A percentile compares a stretch with the other conserved stretches of the same genome.
Evolutionary conservation across 2,888 invertebrate species (phyloP).

Genomic region (Deilephila elpenor): DNA sequence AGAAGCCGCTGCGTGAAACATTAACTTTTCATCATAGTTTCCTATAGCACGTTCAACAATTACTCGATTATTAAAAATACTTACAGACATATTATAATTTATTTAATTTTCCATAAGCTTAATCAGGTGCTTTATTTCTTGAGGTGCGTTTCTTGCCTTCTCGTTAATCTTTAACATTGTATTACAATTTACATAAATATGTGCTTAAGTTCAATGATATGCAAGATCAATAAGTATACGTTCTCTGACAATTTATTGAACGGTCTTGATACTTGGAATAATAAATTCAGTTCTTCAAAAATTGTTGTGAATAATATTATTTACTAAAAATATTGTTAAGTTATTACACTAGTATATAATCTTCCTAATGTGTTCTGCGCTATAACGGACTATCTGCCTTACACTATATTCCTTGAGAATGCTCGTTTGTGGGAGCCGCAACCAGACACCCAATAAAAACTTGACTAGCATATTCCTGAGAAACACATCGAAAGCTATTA

Average conservation of each 20-base stretch:
- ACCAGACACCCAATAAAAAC: slow-evolving; percentile 2
- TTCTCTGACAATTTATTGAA: neutral
- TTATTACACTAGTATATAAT: neutral
- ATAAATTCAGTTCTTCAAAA: too few species aligned
- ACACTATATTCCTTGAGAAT: neutral
- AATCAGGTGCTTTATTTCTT: neutral
- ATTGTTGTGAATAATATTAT: too few species aligned
- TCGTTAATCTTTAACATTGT: slow-evolving; percentile 1
- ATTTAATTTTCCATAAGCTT: neutral
- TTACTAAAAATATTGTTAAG: too few species aligned
- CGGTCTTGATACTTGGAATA: slow-evolving; percentile 5
- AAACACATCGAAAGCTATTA: slow-evolving; percentile 7
- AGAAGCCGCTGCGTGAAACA: too few species aligned
- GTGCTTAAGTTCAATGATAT: slow-evolving; percentile 9
- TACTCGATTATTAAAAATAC: too few species aligned
- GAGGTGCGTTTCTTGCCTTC: neutral
- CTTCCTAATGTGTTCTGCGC: neutral
- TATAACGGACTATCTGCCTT: neutral
- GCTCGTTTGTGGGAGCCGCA: neutral
- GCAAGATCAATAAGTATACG: slow-evolving; percentile 10
- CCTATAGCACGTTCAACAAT: too few species aligned
- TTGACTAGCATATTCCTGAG: neutral
- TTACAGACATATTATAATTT: neutral
- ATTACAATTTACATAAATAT: slow-evolving; percentile 16
- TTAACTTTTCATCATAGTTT: too few species aligned